These are phyloP conservation scores for Melipona beecheii DNA, from an alignment of 2,888 invertebrate species.

Conservation along the genomic window DNA sequence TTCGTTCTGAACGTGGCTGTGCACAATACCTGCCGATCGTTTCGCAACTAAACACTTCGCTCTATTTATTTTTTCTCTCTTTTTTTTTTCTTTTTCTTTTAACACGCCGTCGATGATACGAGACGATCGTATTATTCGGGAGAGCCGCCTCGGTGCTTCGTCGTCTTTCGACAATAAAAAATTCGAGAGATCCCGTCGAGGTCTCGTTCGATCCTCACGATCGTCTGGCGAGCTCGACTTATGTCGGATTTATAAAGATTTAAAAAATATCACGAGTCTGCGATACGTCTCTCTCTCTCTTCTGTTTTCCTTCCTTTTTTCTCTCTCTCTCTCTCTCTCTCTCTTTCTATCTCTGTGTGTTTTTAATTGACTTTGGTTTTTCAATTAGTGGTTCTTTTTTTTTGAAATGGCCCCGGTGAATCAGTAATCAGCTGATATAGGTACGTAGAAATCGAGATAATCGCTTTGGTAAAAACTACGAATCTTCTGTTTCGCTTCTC, in stretches of 20 bases:
- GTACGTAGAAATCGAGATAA: constrained; percentile 19
- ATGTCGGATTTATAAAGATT: constrained; percentile 62
- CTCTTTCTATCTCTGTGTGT: constrained; percentile 11
- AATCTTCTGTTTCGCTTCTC: constrained; percentile 4
- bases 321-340: not conserved
- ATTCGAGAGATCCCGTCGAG: not conserved
- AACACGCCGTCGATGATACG: constrained; percentile 21
- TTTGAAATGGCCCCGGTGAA: constrained; percentile 63
- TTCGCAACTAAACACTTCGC: constrained; percentile 68
- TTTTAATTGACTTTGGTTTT: constrained; percentile 71
- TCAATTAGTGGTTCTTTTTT: not conserved
- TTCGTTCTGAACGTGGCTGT: constrained; percentile 62
- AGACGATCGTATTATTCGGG: constrained; percentile 25
- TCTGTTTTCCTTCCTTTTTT: not conserved
- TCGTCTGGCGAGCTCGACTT: not conserved
- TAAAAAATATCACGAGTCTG: constrained; percentile 66
- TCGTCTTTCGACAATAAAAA: constrained; percentile 6
- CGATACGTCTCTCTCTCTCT: not conserved
- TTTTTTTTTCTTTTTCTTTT: constrained; percentile 4
- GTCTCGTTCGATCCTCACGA: not conserved
- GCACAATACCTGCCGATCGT: constrained; percentile 74
- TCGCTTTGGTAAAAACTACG: constrained; percentile 29
- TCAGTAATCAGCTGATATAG: constrained; percentile 39
- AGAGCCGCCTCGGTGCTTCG: constrained; percentile 59
- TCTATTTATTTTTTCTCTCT: not conserved